Conservation (phyloP, 2,113 vertebrate species). For the Pristiophorus japonicus region DNA sequence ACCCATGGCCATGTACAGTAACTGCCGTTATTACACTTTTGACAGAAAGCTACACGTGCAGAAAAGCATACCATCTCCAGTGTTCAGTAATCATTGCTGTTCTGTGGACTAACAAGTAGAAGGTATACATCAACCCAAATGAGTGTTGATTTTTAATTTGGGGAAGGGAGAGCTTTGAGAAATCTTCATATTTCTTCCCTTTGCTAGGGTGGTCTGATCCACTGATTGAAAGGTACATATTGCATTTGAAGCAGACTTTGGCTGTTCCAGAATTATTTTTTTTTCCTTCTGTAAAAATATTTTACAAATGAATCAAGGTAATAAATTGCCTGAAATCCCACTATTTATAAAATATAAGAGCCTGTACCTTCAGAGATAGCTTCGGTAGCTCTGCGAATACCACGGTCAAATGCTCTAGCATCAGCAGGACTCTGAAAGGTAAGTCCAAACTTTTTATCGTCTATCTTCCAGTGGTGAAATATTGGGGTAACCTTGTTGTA, state of each 20-base stretch:
- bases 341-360: no score
- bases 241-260: neutral
- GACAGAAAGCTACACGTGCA: neutral
- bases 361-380: slow-evolving; percentile 85
- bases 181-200: neutral
- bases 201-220: neutral
- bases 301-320: neutral
- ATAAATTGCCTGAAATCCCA: neutral
- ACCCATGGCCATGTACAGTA: neutral
- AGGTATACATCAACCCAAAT: neutral
- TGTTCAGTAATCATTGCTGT: neutral
- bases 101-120: neutral
- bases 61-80: no score
- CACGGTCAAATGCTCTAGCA: slow-evolving; percentile 93
- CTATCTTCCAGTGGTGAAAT: slow-evolving; percentile 99
- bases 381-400: slow-evolving; percentile 89
- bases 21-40: neutral
- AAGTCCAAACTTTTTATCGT: slow-evolving; percentile 96
- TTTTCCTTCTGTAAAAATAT: neutral
- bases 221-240: neutral
- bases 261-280: neutral
- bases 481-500: slow-evolving; percentile 99
- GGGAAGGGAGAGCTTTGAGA: neutral
- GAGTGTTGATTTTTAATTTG: neutral
- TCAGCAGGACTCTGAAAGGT: slow-evolving; percentile 99